phyloP scores from a whole-genome alignment of 2,888 invertebrate species.

The Drosophila cognata region DNA sequence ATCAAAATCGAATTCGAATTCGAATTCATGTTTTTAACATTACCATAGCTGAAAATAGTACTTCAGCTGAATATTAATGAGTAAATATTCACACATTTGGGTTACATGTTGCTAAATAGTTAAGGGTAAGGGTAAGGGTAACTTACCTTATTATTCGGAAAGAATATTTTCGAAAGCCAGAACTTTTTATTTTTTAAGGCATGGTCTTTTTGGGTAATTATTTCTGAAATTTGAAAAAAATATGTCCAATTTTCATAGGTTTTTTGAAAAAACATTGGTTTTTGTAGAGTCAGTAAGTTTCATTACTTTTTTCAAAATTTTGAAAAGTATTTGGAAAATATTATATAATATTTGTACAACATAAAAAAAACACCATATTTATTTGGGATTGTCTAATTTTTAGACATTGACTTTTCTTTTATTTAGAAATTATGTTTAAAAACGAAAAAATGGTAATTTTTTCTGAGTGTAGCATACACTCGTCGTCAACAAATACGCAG shows the following conservation, averaged over 20 bases:
- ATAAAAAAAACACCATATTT: no score
- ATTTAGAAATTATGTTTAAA: no score
- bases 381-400: no score
- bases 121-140: neutral
- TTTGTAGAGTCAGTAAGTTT: neutral
- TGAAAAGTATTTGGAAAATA: no score
- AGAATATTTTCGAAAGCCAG: neutral
- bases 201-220: neutral
- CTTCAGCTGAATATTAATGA: neutral
- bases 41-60: slow-evolving; percentile 1
- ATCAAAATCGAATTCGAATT: slow-evolving; percentile 4
- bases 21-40: slow-evolving; percentile 3
- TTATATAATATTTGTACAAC: neutral
- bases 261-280: neutral
- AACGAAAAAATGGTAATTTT: neutral
- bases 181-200: neutral
- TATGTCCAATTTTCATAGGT: neutral
- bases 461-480: neutral
- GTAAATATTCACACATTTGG: neutral
- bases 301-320: neutral
- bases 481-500: neutral
- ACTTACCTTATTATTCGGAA: neutral
- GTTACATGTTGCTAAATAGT: neutral
- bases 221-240: neutral
- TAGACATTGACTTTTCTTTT: no score